phyloP scores from a whole-genome alignment of 2,888 invertebrate species.

The Luperina testacea region DNA sequence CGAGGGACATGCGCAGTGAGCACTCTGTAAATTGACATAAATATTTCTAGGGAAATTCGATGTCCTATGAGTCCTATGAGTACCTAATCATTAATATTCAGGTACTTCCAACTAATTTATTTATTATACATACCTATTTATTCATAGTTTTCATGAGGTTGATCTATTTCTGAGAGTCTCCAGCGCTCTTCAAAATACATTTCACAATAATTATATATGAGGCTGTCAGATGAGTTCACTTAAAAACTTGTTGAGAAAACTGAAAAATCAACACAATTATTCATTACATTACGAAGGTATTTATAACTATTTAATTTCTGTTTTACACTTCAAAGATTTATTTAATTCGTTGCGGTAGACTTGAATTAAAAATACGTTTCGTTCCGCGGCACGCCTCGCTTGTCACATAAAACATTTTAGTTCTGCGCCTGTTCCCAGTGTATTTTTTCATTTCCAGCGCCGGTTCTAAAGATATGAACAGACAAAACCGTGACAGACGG shows the following conservation, averaged over 20 bases:
- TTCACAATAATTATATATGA: conserved; percentile 33
- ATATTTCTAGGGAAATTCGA: background rate
- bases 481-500: conserved; percentile 70
- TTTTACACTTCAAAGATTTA: conserved; percentile 70
- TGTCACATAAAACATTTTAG: conserved; percentile 75
- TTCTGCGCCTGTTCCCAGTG: conserved; percentile 74
- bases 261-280: conserved; percentile 43
- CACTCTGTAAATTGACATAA: background rate
- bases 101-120: background rate
- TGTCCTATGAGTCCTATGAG: too few species aligned
- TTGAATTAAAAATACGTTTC: conserved; percentile 74
- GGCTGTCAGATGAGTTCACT: background rate
- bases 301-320: conserved; percentile 59
- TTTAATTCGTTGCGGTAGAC: conserved; percentile 73
- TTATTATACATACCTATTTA: background rate
- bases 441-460: conserved; percentile 71
- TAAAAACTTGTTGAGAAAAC: conserved; percentile 3
- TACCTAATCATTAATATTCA: background rate
- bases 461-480: conserved; percentile 70
- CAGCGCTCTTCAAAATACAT: conserved; percentile 4
- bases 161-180: conserved; percentile 6
- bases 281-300: conserved; percentile 51
- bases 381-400: conserved; percentile 68
- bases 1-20: background rate
- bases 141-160: conserved; percentile 1